A percentile compares a stretch with the other conserved stretches of the same genome.
Conservation (phyloP, 2,888 invertebrate genomes). For the Macrophya annulata region DNA sequence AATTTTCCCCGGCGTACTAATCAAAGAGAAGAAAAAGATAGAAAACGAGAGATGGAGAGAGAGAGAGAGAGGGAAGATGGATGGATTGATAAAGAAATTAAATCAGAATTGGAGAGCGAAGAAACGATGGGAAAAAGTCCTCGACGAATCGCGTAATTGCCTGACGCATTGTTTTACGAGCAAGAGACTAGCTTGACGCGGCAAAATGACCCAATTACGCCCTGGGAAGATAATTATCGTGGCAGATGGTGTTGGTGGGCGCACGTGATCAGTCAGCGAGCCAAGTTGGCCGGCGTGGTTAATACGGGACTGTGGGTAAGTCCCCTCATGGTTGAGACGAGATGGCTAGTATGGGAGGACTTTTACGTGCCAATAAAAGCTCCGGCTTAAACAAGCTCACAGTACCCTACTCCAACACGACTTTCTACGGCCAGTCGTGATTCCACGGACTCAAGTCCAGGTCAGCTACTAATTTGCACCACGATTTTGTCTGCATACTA, state of each 20-base stretch:
- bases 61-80: background rate
- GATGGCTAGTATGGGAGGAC: slow-evolving; percentile 10
- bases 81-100: slow-evolving; percentile 18
- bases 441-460: background rate
- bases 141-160: slow-evolving; percentile 14
- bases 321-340: background rate
- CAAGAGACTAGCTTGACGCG: slow-evolving; percentile 37
- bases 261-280: slow-evolving; percentile 48
- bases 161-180: slow-evolving; percentile 44
- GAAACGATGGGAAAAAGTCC: slow-evolving; percentile 16
- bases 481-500: slow-evolving; percentile 37
- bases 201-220: slow-evolving; percentile 48
- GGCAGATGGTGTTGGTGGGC: slow-evolving; percentile 35
- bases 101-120: slow-evolving; percentile 32
- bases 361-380: slow-evolving; percentile 53
- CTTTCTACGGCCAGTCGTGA: background rate
- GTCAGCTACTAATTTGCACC: slow-evolving; percentile 46
- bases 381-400: slow-evolving; percentile 46
- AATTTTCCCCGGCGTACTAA: background rate
- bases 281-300: slow-evolving; percentile 22
- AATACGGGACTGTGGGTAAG: slow-evolving; percentile 37
- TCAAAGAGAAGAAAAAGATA: slow-evolving; percentile 5
- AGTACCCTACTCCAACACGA: slow-evolving; percentile 7
- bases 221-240: slow-evolving; percentile 44
- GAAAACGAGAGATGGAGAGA: too few relatives aligned